Base-by-base conservation (phyloP, 2,888 invertebrate species). In the Podabrus alpinus region DNA sequence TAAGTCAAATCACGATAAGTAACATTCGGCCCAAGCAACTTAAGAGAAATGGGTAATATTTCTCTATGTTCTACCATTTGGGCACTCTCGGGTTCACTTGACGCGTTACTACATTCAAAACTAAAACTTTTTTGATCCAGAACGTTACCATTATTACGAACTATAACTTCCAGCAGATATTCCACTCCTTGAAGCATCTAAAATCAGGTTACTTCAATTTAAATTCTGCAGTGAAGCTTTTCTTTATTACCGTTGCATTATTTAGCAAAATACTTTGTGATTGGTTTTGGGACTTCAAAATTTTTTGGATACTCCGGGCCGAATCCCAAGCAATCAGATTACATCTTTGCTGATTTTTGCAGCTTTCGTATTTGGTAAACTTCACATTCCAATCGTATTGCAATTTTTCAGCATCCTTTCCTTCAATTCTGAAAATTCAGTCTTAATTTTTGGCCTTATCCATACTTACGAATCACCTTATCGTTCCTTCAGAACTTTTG, bases 1-100 rank as follows among this genome's bases (percentile, higher is more conserved):
- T 78, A 79, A 2, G 21, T n/a, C 66, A 79, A 76, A 71, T 79
- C 79, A 1, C 71, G 73, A 71, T 78, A 79, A 1, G 77, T 79
- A 9, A 77, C 21, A 68, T 79, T 78, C 15, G 77, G 61, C 17
- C 79, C 79, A 1, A 68, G 19, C 16, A 76, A 68, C 25, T 9
- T 29, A 9, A 76, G 16, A 3, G 59, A 66, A 0, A 59, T n/a
- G 2, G 25, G 17, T 13, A 15, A 7, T 9, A 21, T 3, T 19
- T 17, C n/a, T 19, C n/a, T n/a, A 15, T 17, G n/a, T 7, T 64
- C 62, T 7, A 64, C 7, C 9, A 21, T 9, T 19, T 64, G 19
- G 19, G 62, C 19, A 64, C 19, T 13, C 16, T 16, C 61, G 1
- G 11, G 10, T 61, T 16, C 61, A 3, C 11, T 9, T 3, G 64